Evolutionary conservation across 2,888 invertebrate species (phyloP).

Genomic region (Dynastes hyllus): DNA sequence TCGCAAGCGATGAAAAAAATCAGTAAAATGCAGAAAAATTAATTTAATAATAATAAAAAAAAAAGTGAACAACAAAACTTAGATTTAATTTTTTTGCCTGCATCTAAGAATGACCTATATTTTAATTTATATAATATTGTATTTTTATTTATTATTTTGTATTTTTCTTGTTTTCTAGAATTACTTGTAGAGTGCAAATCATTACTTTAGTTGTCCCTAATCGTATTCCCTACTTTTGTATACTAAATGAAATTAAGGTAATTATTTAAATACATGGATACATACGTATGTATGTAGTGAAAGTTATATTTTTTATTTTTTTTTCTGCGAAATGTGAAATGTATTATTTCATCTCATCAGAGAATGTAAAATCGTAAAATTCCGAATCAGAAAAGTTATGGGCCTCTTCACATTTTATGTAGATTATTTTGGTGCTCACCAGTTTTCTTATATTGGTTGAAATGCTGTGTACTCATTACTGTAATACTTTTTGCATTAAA

Average conservation of each 20-base stretch:
- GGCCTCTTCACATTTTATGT: slow-evolving; percentile 50
- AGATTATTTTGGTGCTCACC: slow-evolving; percentile 63
- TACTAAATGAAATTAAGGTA: slow-evolving; percentile 13
- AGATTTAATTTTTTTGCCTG: slow-evolving; percentile 38
- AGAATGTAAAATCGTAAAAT: slow-evolving; percentile 34
- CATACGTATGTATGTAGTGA: neutral
- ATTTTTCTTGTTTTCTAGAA: slow-evolving; percentile 43
- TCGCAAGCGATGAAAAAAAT: slow-evolving; percentile 20
- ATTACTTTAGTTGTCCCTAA: slow-evolving; percentile 34
- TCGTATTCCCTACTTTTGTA: slow-evolving; percentile 29
- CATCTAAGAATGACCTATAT: slow-evolving; percentile 38
- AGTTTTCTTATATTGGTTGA: slow-evolving; percentile 64
- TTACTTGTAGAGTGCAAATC: slow-evolving; percentile 45
- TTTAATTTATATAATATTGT: slow-evolving; percentile 45
- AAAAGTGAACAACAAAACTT: slow-evolving; percentile 14
- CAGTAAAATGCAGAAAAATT: slow-evolving; percentile 31
- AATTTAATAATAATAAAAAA: slow-evolving; percentile 20
- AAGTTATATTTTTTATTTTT: slow-evolving; percentile 2
- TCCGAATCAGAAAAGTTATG: slow-evolving; percentile 23
- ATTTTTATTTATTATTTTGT: slow-evolving; percentile 46
- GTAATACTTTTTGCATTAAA: slow-evolving; percentile 67
- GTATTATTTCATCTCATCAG: slow-evolving; percentile 5
- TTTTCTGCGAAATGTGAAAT: slow-evolving; percentile 33
- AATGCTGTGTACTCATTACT: slow-evolving; percentile 65
- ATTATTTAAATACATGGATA: neutral